phyloP scores from a whole-genome alignment of 2,888 invertebrate species.

The Oscheius sp. region DNA sequence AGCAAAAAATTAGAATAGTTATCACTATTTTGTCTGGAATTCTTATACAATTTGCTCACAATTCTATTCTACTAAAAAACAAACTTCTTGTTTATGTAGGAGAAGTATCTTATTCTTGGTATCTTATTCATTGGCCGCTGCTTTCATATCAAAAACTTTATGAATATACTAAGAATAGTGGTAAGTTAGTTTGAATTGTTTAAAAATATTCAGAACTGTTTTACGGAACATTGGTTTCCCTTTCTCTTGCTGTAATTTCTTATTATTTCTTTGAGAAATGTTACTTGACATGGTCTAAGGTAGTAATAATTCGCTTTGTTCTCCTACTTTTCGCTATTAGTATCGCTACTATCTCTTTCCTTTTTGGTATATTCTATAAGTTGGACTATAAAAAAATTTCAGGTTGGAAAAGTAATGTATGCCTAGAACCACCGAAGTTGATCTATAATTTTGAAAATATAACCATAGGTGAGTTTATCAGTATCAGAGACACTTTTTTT shows the following conservation, averaged over 20 bases:
- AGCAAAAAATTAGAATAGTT: neutral
- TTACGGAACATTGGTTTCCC: neutral
- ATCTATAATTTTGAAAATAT: neutral
- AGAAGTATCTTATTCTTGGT: neutral
- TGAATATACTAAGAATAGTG: neutral
- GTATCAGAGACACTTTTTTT: too few species aligned
- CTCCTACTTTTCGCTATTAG: too few species aligned
- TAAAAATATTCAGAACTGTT: neutral
- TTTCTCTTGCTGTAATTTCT: neutral
- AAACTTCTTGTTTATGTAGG: neutral
- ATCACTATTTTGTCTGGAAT: neutral
- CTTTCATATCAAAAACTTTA: neutral
- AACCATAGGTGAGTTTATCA: neutral
- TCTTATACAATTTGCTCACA: neutral
- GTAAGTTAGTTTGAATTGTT: neutral
- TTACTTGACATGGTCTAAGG: neutral
- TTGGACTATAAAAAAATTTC: neutral
- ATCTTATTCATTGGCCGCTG: neutral
- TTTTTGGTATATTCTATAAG: too few species aligned
- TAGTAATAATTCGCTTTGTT: too few species aligned
- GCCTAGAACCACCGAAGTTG: neutral
- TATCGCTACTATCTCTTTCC: too few species aligned
- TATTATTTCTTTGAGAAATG: neutral
- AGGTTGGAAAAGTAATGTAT: neutral
- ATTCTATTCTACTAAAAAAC: neutral